These are phyloP conservation scores for Noctuana brunneofusca DNA, from an alignment of 2,888 invertebrate species.

Conservation along the genomic window DNA sequence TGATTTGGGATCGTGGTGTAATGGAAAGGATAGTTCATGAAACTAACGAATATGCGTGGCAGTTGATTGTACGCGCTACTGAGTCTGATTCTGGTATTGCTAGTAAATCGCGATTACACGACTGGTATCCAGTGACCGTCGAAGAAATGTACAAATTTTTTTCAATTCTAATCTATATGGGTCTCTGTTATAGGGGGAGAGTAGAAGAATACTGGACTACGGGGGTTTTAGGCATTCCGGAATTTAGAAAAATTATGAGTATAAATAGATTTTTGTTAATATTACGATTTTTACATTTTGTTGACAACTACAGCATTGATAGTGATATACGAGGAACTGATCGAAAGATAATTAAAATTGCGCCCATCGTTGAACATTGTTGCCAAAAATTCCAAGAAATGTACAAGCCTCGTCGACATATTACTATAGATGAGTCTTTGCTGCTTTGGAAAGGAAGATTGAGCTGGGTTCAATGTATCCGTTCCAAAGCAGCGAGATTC, in stretches of 20 bases:
- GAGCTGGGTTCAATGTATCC: conserved; percentile 40
- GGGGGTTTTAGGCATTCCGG: background rate
- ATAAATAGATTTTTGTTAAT: conserved; percentile 2
- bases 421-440: conserved; percentile 41
- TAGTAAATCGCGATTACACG: background rate
- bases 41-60: background rate
- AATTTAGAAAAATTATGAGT: conserved; percentile 1
- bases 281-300: conserved; percentile 6
- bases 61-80: background rate
- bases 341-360: background rate
- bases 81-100: background rate
- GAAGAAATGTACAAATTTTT: conserved; percentile 5
- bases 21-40: no score
- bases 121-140: background rate
- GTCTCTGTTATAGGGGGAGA: background rate
- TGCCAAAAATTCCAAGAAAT: conserved; percentile 1
- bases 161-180: background rate
- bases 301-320: background rate
- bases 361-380: conserved; percentile 1
- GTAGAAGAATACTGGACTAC: background rate
- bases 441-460: conserved; percentile 41
- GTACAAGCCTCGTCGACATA: conserved; percentile 33
- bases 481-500: conserved; percentile 40
- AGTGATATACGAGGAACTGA: background rate
- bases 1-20: no score